Conservation (phyloP, 2,113 vertebrate genomes). For the Cisticola juncidis region DNA sequence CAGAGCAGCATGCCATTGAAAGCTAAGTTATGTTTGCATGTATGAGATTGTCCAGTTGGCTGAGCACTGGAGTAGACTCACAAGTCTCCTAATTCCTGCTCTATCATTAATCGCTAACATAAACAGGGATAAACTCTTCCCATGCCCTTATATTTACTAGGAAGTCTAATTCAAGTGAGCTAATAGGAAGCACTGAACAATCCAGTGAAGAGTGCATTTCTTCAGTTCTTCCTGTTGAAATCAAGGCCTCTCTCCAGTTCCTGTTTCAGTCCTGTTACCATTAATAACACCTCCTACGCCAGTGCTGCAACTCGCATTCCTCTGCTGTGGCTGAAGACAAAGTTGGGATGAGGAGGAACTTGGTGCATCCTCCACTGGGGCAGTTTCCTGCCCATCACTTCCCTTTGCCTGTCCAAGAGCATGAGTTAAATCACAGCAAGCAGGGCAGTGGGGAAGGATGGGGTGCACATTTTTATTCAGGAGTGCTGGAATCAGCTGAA, state of each 20-base stretch:
- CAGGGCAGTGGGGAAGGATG: neutral
- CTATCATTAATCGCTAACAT: neutral
- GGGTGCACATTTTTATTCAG: neutral
- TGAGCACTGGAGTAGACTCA: neutral
- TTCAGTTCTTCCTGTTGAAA: slow-evolving; percentile 46
- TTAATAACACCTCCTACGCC: neutral
- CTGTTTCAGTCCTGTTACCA: slow-evolving; percentile 20
- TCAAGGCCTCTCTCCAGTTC: slow-evolving; percentile 25
- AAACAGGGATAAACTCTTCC: neutral
- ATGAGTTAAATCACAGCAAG: neutral
- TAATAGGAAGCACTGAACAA: slow-evolving; percentile 26
- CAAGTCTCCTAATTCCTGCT: neutral
- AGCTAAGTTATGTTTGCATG: neutral
- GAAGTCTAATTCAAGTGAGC: neutral
- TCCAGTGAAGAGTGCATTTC: slow-evolving; percentile 19
- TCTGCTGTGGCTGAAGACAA: neutral
- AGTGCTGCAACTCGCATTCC: neutral
- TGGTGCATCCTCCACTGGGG: neutral
- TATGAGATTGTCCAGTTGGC: neutral
- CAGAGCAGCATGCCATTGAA: neutral
- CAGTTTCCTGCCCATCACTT: slow-evolving; percentile 2
- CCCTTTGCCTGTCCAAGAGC: neutral
- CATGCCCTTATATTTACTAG: neutral
- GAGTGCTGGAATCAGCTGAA: neutral
- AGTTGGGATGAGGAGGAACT: neutral